These are phyloP conservation scores for Actinia equina DNA, from an alignment of 64 coral and sea anemone genomes.

Conservation along the genomic window DNA sequence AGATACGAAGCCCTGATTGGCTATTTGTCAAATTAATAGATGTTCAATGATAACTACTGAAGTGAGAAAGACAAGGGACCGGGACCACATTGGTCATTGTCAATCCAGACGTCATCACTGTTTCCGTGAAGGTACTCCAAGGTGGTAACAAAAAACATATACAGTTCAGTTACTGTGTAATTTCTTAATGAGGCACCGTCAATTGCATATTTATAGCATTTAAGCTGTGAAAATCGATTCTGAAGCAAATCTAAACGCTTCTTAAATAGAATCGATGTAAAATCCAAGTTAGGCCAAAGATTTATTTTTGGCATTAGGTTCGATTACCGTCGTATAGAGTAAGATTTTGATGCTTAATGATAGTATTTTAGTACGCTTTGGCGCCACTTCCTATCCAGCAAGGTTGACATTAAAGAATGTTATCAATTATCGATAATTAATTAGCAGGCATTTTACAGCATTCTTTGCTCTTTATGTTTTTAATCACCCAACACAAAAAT, in stretches of 20 bases:
- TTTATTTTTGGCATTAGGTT: neutral
- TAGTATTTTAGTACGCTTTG: conserved; percentile 38
- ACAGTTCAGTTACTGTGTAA: conserved; percentile 35
- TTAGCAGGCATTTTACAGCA: conserved; percentile 99
- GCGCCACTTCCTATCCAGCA: conserved; percentile 68
- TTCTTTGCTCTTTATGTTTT: conserved; percentile 80
- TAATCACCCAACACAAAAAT: conserved; percentile 83
- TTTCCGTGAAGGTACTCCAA: conserved; percentile 73
- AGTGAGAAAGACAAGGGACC: conserved; percentile 92
- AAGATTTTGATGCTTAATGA: conserved; percentile 48
- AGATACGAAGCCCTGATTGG: conserved; percentile 91
- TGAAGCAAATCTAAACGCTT: neutral
- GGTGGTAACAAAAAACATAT: conserved; percentile 97
- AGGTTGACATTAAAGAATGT: conserved; percentile 83
- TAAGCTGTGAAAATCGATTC: neutral
- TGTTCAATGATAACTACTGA: conserved; percentile 81
- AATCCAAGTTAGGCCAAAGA: neutral
- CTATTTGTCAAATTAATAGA: conserved; percentile 98
- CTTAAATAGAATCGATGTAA: neutral
- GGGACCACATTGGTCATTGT: conserved; percentile 60
- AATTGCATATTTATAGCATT: conserved; percentile 1
- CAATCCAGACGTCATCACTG: conserved; percentile 62
- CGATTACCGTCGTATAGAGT: conserved; percentile 33
- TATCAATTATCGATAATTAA: conserved; percentile 99
- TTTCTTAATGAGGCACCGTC: conserved; percentile 27